A percentile compares a stretch with the other conserved stretches of the same genome.
Evolutionary conservation across 2,888 invertebrate species (phyloP).

Genomic region (Netelia fuscicornis): DNA sequence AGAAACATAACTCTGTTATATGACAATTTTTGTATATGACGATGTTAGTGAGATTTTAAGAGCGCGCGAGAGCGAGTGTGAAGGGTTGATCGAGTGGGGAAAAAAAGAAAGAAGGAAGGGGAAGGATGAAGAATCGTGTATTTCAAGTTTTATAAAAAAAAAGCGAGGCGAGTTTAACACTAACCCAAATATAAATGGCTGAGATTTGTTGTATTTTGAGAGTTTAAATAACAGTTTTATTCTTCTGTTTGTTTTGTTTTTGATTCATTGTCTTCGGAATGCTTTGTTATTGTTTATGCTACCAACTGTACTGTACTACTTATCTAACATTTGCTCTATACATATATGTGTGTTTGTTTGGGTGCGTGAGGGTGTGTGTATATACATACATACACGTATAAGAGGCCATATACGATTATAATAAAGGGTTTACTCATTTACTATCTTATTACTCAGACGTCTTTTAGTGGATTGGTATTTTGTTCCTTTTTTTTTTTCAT

Average conservation of each 20-base stretch:
- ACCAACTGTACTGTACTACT: constrained; percentile 61
- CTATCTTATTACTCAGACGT: constrained; percentile 60
- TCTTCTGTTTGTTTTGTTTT: constrained; percentile 71
- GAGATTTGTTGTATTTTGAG: constrained; percentile 84
- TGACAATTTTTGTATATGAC: constrained; percentile 77
- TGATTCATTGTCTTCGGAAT: constrained; percentile 80
- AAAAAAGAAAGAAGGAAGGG: constrained; percentile 42
- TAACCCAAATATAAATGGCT: constrained; percentile 82
- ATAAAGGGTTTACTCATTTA: constrained; percentile 75
- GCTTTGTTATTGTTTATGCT: constrained; percentile 78
- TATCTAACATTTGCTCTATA: constrained; percentile 55
- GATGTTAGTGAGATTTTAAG: constrained; percentile 73
- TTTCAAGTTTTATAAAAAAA: constrained; percentile 63
- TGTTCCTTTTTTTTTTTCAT: neutral
- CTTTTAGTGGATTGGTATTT: constrained; percentile 58
- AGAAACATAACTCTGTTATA: constrained; percentile 74
- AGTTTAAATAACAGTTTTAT: constrained; percentile 83
- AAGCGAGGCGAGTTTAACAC: constrained; percentile 74
- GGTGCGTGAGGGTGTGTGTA: neutral
- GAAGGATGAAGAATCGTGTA: constrained; percentile 60
- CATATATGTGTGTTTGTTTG: neutral
- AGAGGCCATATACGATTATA: constrained; percentile 61
- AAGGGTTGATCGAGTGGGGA: constrained; percentile 2
- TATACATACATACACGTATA: constrained; percentile 11
- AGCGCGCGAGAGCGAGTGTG: constrained; percentile 47